A percentile compares a stretch with the other conserved stretches of the same genome.
phyloP scores from a whole-genome alignment of 1,140 invertebrate species.

The Lepidostoma basale region DNA sequence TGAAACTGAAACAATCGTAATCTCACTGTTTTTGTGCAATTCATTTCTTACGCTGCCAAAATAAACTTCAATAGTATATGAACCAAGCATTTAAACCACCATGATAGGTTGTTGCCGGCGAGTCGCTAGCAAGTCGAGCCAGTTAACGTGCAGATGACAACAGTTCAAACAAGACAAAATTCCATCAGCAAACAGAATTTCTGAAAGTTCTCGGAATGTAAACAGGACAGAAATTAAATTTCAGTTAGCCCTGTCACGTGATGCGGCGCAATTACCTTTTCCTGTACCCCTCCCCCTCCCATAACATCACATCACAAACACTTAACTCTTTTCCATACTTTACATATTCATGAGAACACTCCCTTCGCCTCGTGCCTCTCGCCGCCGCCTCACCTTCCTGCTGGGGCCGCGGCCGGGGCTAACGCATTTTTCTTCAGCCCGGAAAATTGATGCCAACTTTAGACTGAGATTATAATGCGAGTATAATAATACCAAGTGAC shows the following conservation, averaged over 20 bases:
- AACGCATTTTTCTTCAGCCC: background rate
- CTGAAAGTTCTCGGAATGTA: constrained; percentile 2
- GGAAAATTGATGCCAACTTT: background rate
- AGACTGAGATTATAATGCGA: background rate
- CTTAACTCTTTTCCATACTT: constrained; percentile 32
- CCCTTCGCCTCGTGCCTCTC: background rate
- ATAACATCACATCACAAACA: constrained; percentile 29
- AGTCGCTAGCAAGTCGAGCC: no score
- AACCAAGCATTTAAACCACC: no score
- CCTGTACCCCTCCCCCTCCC: background rate
- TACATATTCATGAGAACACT: constrained; percentile 42
- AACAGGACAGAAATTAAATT: constrained; percentile 17
- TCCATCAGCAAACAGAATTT: constrained; percentile 9
- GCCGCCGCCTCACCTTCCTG: background rate
- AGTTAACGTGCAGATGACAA: no score
- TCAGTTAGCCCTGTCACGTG: constrained; percentile 20
- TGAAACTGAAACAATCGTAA: no score
- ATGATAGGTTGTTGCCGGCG: no score
- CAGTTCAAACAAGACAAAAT: constrained; percentile 2
- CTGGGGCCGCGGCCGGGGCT: no score
- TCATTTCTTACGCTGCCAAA: no score
- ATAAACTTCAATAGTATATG: no score
- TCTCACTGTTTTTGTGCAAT: no score
- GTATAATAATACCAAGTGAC: no score
- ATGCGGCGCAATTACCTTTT: constrained; percentile 13